phyloP scores from a whole-genome alignment of 1,140 invertebrate species.

The Apis mellifera region DNA sequence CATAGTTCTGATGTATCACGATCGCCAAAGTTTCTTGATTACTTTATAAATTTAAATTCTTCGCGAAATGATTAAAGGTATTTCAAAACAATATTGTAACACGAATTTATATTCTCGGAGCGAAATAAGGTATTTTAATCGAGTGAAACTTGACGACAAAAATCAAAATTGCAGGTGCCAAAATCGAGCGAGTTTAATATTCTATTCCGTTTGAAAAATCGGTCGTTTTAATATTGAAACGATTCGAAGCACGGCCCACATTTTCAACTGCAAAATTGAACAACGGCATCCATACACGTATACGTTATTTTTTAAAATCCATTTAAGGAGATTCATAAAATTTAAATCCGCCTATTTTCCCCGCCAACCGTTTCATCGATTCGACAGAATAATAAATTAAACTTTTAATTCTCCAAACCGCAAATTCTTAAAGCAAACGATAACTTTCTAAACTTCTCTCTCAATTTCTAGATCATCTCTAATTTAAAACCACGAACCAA shows the following conservation, averaged over 20 bases:
- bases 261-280: not conserved
- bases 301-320: not conserved
- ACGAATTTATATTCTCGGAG: not conserved
- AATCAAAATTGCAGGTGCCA: not conserved
- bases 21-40: no score
- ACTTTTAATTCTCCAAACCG: no score
- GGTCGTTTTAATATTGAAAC: not conserved
- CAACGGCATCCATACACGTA: not conserved
- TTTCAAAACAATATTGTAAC: not conserved
- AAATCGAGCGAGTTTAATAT: not conserved
- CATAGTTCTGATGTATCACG: no score
- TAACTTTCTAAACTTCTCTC: no score
- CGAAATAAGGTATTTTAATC: not conserved
- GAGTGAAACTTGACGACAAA: not conserved
- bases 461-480: no score
- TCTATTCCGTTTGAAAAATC: not conserved
- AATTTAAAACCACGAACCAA: no score
- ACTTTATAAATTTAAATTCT: no score
- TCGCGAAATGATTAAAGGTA: not conserved
- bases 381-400: no score
- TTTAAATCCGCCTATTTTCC: no score
- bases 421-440: no score
- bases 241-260: not conserved
- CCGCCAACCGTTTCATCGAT: no score
- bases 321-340: not conserved